A percentile compares a stretch with the other conserved stretches of the same genome.
Evolutionary conservation across 2,113 vertebrate species (phyloP).

Genomic region (Ptilorrhoa leucosticta): DNA sequence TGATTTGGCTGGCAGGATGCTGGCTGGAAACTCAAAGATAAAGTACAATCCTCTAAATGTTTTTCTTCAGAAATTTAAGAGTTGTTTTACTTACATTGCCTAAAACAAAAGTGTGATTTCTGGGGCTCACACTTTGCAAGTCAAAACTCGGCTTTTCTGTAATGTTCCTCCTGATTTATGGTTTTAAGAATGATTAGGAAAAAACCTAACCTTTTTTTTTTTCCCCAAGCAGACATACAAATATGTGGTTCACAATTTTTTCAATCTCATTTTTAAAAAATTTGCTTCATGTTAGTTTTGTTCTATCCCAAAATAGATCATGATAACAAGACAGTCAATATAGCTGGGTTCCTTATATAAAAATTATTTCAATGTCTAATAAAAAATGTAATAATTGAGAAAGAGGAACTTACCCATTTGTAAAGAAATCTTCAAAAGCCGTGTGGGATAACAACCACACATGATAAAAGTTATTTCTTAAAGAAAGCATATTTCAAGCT

Average conservation of each 20-base stretch:
- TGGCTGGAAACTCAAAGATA: not conserved
- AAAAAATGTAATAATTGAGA: not conserved
- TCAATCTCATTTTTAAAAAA: not conserved
- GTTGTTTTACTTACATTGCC: not conserved
- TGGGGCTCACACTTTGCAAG: not conserved
- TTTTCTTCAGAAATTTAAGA: not conserved
- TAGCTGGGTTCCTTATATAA: not conserved
- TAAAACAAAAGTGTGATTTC: not conserved
- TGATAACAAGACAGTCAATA: not conserved
- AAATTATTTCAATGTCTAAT: not conserved
- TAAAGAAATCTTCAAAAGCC: not conserved
- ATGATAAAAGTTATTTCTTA: not conserved
- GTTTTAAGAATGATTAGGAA: not conserved
- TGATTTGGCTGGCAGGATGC: not conserved
- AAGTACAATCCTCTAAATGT: not conserved
- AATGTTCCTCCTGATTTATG: not conserved
- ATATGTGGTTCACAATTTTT: not conserved
- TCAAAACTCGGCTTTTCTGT: not conserved
- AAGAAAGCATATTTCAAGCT: not conserved
- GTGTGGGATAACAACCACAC: accelerated
- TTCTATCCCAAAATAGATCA: not conserved
- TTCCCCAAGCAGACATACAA: not conserved
- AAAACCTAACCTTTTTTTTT: accelerated
- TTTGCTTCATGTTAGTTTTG: not conserved
- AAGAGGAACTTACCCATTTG: not conserved